Conservation (phyloP, 1,140 invertebrate genomes). For the Phocides pigmalion region DNA sequence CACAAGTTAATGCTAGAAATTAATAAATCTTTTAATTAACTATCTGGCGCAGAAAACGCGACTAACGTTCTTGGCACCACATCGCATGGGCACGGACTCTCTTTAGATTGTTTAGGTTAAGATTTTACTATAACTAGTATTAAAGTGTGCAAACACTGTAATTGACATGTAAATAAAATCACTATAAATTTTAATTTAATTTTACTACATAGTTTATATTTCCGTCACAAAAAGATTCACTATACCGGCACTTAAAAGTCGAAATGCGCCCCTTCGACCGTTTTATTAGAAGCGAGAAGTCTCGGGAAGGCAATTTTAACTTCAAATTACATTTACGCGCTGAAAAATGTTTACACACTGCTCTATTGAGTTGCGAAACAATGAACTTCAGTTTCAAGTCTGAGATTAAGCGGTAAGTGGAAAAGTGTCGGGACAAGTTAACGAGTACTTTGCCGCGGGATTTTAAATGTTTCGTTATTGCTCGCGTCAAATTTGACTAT, state of each 20-base stretch:
- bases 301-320: conserved; percentile 10
- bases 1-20: no score
- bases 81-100: no score
- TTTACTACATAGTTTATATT: no score
- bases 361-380: conserved; percentile 1
- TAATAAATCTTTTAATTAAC: no score
- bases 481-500: no score
- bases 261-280: background rate
- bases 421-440: conserved; percentile 4
- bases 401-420: conserved; percentile 16
- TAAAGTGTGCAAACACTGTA: no score
- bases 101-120: no score
- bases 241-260: background rate
- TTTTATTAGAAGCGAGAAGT: conserved; percentile 17
- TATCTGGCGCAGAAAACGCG: no score
- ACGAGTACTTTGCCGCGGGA: background rate
- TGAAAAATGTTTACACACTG: conserved; percentile 17
- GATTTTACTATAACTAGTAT: no score
- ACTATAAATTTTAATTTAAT: background rate
- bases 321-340: conserved; percentile 15
- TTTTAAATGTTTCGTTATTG: no score
- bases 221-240: background rate
- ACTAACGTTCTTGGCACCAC: no score
- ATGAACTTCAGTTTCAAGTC: conserved; percentile 11
- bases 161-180: no score